Evolutionary conservation across 2,797 vertebrate species (phyloP), one percentile per base, ranked within the genome.

Genomic region (Tokudaia tokunoshimensis): DNA sequence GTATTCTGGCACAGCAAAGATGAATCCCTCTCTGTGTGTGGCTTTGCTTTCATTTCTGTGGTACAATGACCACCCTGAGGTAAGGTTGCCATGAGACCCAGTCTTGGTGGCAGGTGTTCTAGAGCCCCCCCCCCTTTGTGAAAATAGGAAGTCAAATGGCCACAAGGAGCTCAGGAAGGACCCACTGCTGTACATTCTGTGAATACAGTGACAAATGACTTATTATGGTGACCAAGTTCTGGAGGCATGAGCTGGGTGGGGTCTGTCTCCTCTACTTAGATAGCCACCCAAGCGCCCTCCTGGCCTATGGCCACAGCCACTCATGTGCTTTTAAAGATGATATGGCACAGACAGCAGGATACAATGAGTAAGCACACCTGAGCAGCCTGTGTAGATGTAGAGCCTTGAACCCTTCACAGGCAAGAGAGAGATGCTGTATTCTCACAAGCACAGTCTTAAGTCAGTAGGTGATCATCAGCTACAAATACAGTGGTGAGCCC

Each of bases 171-270:
- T 31, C 1, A 14, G 50, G 55, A n/a, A 57, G 52, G 8, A 19
- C 41, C 7, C 0, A 13, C 5, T 11, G 44, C 24, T 55, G 2
- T 13, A 50, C 11, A 15, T 0, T 12, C 0, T 17, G 55, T 41
- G 1, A 12, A 1, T 3, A 1, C 75, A 24, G 20, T 24, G 0
- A 74, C 8, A 50, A 7, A 5, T 50, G 37, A 76, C 65, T 50
- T 74, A 61, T 37, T 50, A 7, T 31, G 41, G 59, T 70, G 8
- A 4, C 22, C 6, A n/a, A 20, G 50, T 50, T 19, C 47, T 72
- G 2, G 29, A 82, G 41, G 31, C 44, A 22, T 12, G 19, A 50
- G 59, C n/a, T 19, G 15, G 47, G 47, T 19, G 15, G 47, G 47
- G 7, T 37, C 59, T 65, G 44, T n/a, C 19, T 59, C 61, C 59